These are phyloP conservation scores for Caenorhabditis sinica DNA, from an alignment of 2,888 invertebrate genomes.

Conservation along the genomic window DNA sequence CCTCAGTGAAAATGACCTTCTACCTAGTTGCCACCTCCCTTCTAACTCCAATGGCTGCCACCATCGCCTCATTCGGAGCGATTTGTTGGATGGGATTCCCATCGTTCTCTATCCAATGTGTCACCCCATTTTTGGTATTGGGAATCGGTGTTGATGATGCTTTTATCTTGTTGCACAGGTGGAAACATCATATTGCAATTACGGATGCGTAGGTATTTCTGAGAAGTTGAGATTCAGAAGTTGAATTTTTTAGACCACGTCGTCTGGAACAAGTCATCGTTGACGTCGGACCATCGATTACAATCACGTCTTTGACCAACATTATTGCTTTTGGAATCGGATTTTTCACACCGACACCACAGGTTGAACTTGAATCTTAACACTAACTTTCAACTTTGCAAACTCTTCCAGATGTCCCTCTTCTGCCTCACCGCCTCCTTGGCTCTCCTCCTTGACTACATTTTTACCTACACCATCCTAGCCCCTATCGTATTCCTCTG, in stretches of 20 bases:
- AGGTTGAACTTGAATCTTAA: no score
- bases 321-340: constrained; percentile 83
- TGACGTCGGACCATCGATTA: constrained; percentile 82
- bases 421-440: constrained; percentile 82
- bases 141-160: constrained; percentile 83
- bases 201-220: constrained; percentile 49
- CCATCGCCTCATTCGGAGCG: constrained; percentile 79
- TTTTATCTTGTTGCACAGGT: constrained; percentile 82
- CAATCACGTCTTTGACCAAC: constrained; percentile 82
- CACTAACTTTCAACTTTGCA: no score
- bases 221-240: background rate
- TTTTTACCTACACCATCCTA: constrained; percentile 81
- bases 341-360: constrained; percentile 82
- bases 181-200: constrained; percentile 75
- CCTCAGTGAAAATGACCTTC: constrained; percentile 56
- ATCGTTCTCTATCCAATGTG: constrained; percentile 82
- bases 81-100: constrained; percentile 76
- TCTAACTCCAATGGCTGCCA: constrained; percentile 80
- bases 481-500: constrained; percentile 74
- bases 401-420: constrained; percentile 77
- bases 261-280: constrained; percentile 76
- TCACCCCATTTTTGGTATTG: constrained; percentile 81
- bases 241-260: constrained; percentile 13
- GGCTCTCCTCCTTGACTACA: constrained; percentile 82
- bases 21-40: constrained; percentile 71